Evolutionary conservation across 2,113 vertebrate species (phyloP).

Genomic region (Caloenas nicobarica): DNA sequence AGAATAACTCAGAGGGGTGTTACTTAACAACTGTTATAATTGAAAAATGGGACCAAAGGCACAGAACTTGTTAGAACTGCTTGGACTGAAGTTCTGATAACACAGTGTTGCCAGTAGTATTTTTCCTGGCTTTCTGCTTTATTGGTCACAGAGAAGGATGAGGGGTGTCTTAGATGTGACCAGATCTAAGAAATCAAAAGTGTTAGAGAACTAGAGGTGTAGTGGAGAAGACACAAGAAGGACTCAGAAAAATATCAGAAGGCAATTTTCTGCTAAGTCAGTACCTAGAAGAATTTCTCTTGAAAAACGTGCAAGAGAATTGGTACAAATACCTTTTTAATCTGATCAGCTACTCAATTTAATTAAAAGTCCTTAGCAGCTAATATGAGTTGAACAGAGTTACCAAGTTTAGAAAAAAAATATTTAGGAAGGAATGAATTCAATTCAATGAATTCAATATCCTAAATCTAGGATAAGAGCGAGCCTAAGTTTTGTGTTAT

Average conservation of each 20-base stretch:
- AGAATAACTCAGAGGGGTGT: conserved; percentile 45
- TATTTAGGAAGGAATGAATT: background rate
- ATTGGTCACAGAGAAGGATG: background rate
- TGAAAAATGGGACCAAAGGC: conserved; percentile 46
- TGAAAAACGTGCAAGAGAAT: background rate
- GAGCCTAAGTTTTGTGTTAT: background rate
- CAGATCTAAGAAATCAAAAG: background rate
- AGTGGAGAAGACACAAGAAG: background rate
- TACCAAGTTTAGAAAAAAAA: background rate
- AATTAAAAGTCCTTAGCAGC: background rate
- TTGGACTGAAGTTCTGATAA: background rate
- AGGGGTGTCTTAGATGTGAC: background rate
- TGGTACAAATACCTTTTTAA: background rate
- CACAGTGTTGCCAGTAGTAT: background rate
- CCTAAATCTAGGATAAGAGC: background rate
- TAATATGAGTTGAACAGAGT: background rate
- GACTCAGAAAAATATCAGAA: background rate
- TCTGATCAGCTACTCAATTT: background rate
- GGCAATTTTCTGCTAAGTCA: background rate
- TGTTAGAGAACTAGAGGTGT: background rate
- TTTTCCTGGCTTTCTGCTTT: conserved; percentile 16
- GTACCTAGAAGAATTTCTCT: background rate
- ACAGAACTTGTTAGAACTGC: conserved; percentile 4
- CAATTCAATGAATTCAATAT: no score
- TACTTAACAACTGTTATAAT: conserved; percentile 45